Conservation (phyloP, 2,797 vertebrate genomes). For the Lithobates sylvaticus region DNA sequence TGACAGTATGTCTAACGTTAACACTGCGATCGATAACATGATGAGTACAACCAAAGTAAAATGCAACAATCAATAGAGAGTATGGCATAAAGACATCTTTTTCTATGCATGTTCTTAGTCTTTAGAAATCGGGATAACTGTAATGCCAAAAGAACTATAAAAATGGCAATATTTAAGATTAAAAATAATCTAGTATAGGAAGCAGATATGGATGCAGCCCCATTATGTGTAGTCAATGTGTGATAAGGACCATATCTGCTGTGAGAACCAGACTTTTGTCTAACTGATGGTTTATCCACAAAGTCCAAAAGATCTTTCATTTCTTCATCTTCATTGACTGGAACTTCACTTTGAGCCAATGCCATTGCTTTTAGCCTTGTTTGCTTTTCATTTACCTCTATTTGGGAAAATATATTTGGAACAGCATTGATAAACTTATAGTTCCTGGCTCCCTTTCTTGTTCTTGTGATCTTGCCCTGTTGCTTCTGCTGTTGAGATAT, state of each 20-base stretch:
- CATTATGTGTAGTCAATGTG: constrained; percentile 75
- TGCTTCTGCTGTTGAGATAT: constrained; percentile 83
- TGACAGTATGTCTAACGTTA: constrained; percentile 68
- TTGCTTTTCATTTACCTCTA: constrained; percentile 90
- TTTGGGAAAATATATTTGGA: constrained; percentile 94
- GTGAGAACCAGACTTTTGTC: constrained; percentile 77
- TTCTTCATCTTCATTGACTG: constrained; percentile 87
- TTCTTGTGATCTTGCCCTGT: constrained; percentile 80
- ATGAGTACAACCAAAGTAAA: constrained; percentile 92
- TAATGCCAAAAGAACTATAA: constrained; percentile 91
- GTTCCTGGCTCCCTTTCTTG: constrained; percentile 77
- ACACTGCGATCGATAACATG: constrained; percentile 92
- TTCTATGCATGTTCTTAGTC: constrained; percentile 87
- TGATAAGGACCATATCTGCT: constrained; percentile 80
- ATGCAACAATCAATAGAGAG: constrained; percentile 92
- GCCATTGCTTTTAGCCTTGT: constrained; percentile 87
- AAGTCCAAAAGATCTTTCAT: constrained; percentile 91
- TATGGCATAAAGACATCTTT: constrained; percentile 91
- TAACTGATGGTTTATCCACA: constrained; percentile 79
- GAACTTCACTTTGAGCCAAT: constrained; percentile 85
- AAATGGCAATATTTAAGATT: constrained; percentile 92
- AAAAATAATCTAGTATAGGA: constrained; percentile 93
- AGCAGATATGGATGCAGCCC: constrained; percentile 76
- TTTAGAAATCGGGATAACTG: constrained; percentile 90
- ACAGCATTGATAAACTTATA: constrained; percentile 86